Evolutionary conservation across 2,797 vertebrate genomes (phyloP), one percentile per base, ranked within the genome.

Genomic region (Tokudaia muenninki): DNA sequence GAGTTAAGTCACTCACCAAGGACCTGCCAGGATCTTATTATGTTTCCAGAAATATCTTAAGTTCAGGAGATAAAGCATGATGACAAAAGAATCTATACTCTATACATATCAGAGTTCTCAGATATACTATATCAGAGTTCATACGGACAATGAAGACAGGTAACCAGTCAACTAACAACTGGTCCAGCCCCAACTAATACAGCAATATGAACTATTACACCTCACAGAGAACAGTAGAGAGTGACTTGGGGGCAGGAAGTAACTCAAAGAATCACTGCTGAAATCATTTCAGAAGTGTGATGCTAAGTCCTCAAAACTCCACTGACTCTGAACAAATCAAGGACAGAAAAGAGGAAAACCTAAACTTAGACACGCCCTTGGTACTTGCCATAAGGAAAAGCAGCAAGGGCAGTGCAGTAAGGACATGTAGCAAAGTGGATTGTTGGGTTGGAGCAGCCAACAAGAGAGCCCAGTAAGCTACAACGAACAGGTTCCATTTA

Each of bases 331-430:
- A 87, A 72, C 34, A 75, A 37, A 83, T 67, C 47, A 47, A 44
- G 8, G 47, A 65, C 61, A 94, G 59, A 22, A 47, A 92, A 77
- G 50, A 89, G 37, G 37, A 87, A 97, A 96, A 77, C 10, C 34
- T 57, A 82, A 17, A 1, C 0, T 61, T 22, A n/a, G 57, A n/a
- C 19, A 37, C 19, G 57, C 55, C 92, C 87, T 65, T 59, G 57
- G 29, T 47, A 24, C 80, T 55, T 61, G 7, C 67, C 74, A 6
- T 55, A 67, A n/a, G 78, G 59, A 31, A 90, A 93, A 91, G n/a
- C 9, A 89, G 67, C 29, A 5, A 12, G 47, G 41, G 8, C 5
- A 10, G 31, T 52, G 22, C 12, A 74, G 12, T 41, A 65, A 31
- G 1, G 29, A 0, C 5, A 61, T 61, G n/a, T 17, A 34, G 22